Percentiles rank a stretch among this genome's conserved stretches.
These are phyloP conservation scores for Lochmaea crataegi DNA, from an alignment of 2,888 invertebrate species.

Conservation along the genomic window DNA sequence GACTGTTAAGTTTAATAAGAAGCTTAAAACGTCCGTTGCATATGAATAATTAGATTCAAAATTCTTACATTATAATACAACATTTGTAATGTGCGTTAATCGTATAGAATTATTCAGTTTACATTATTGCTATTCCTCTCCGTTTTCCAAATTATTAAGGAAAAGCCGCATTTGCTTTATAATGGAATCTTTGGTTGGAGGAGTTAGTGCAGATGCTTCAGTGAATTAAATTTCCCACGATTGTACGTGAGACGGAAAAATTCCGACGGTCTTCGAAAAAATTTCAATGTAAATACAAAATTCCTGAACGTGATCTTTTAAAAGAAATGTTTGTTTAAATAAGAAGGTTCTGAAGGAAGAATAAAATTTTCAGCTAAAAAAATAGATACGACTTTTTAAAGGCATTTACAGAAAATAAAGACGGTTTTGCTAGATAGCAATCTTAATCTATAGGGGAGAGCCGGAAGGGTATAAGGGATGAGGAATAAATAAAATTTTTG, in stretches of 20 bases:
- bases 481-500: too few species aligned
- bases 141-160: neutral
- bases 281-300: neutral
- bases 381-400: too few species aligned
- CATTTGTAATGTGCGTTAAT: too few species aligned
- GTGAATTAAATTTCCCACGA: conserved; percentile 15
- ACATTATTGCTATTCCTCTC: neutral
- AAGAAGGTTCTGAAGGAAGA: neutral
- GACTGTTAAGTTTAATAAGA: too few species aligned
- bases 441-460: too few species aligned
- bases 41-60: too few species aligned
- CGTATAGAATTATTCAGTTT: neutral
- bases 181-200: neutral
- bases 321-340: neutral
- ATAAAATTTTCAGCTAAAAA: neutral
- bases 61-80: too few species aligned
- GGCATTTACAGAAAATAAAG: too few species aligned
- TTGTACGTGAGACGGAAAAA: conserved; percentile 6
- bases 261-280: too few species aligned
- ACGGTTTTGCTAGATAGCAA: too few species aligned
- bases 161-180: neutral
- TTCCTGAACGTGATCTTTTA: neutral
- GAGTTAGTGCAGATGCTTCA: neutral
- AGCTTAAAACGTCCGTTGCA: too few species aligned
- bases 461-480: too few species aligned